Percentiles rank a stretch among this genome's conserved stretches.
Conservation (phyloP, 2,113 vertebrate genomes). For the Fregetta grallaria region DNA sequence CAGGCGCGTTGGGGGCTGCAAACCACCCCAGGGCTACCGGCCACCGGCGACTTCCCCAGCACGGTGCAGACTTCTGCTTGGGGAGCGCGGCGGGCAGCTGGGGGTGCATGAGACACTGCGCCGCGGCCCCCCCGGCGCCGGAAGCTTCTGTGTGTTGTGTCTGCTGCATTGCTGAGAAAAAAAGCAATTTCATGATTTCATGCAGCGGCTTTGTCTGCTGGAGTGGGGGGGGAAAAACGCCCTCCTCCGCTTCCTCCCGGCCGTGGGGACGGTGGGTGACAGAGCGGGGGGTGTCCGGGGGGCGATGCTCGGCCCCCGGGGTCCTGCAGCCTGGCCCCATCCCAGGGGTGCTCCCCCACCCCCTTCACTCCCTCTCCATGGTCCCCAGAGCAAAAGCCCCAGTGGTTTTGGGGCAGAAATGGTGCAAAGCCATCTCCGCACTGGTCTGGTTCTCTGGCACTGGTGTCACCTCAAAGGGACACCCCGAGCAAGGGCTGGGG, state of each 20-base stretch:
- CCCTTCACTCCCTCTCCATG: fast-evolving
- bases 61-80: slow-evolving; percentile 81
- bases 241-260: background rate
- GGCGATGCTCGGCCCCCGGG: background rate
- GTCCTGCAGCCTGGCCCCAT: too few species aligned
- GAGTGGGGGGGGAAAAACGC: fast-evolving
- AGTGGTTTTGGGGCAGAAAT: background rate
- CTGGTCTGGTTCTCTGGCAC: background rate
- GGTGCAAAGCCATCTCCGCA: fast-evolving
- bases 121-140: background rate
- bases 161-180: background rate
- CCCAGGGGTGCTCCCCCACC: too few species aligned
- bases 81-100: slow-evolving; percentile 50
- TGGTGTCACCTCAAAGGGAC: fast-evolving
- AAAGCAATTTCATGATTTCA: background rate
- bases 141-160: slow-evolving; percentile 26
- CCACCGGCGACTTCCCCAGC: slow-evolving; percentile 84
- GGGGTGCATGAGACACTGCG: background rate
- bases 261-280: fast-evolving
- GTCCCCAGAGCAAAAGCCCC: background rate
- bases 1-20: background rate
- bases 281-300: fast-evolving
- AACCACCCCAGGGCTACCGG: slow-evolving; percentile 78
- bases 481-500: fast-evolving
- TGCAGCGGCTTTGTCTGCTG: background rate